Base-by-base conservation (phyloP, 2,888 invertebrate species). In the Hyposoter dolosus region DNA sequence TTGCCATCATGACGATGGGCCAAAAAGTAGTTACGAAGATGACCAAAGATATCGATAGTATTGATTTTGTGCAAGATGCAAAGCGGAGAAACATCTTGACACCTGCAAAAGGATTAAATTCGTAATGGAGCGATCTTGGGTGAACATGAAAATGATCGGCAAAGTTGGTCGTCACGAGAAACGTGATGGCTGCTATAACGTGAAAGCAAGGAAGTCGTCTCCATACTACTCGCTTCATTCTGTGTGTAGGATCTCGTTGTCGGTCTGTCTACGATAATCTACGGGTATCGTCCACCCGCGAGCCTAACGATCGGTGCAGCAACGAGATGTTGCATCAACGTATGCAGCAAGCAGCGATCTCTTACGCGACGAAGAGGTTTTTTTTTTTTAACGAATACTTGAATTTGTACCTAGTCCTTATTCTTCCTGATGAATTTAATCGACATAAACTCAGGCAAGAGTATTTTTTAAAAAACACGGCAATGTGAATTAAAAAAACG, bases 201-300 rank as follows among this genome's bases (percentile, higher is more conserved):
- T 69, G 87, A 84, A 87, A 82, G 82, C 68, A 45, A 83, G 75
- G 79, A 83, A 83, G 79, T 84, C 76, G 63, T 65, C 47, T 53
- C n/a, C 50, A 3, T n/a, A 45, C 60, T 35, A 35, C 71, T 56
- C 43, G 45, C 15, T 56, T 17, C 6, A 79, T 50, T 40, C 77
- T 10, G 6, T 15, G 19, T 15, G 19, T 43, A 40, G 32, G 23
- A 76, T 68, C 40, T 56, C 17, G 43, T 17, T 17, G 78, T 28
- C 23, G 56, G 50, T 66, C 19, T 50, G 35, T 66, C 15, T 60
- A 5, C 56, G 35, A 15, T 35, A 35, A 66, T 40, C 43, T 45
- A 43, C 43, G 60, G 28, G 80, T 60, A 69, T 47, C 63, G 71
- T 75, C 82, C 56, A 68, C 43, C 75, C 75, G 74, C 66, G 45